phyloP scores from a whole-genome alignment of 2,113 vertebrate genomes.

The Hylia prasina region DNA sequence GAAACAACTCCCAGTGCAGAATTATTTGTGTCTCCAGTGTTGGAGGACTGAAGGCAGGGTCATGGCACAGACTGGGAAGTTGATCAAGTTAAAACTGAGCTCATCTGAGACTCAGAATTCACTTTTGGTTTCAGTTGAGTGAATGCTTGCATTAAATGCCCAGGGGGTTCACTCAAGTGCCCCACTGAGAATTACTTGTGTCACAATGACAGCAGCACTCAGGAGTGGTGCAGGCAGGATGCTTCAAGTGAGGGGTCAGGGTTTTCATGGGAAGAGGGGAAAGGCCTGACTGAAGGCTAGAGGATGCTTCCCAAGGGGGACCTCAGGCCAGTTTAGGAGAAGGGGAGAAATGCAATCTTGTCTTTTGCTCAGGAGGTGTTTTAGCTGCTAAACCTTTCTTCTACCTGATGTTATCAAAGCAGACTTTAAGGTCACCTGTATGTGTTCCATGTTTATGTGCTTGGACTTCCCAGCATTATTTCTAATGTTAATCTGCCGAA shows the following conservation, averaged over 20 bases:
- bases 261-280: neutral
- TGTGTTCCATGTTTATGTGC: neutral
- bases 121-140: neutral
- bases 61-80: neutral
- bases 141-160: neutral
- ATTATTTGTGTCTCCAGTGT: neutral
- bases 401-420: neutral
- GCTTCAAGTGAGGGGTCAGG: neutral
- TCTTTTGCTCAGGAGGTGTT: neutral
- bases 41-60: neutral
- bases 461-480: neutral
- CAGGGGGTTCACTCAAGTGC: neutral
- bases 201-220: neutral
- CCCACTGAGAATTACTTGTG: neutral
- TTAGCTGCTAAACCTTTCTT: neutral
- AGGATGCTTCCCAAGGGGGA: neutral
- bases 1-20: neutral
- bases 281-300: neutral
- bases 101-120: neutral
- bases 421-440: neutral
- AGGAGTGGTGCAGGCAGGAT: neutral
- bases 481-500: neutral
- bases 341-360: neutral
- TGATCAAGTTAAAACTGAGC: neutral
- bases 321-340: neutral